Evolutionary conservation across 2,888 invertebrate species (phyloP).

Genomic region (Scrobipalpa atriplicella): DNA sequence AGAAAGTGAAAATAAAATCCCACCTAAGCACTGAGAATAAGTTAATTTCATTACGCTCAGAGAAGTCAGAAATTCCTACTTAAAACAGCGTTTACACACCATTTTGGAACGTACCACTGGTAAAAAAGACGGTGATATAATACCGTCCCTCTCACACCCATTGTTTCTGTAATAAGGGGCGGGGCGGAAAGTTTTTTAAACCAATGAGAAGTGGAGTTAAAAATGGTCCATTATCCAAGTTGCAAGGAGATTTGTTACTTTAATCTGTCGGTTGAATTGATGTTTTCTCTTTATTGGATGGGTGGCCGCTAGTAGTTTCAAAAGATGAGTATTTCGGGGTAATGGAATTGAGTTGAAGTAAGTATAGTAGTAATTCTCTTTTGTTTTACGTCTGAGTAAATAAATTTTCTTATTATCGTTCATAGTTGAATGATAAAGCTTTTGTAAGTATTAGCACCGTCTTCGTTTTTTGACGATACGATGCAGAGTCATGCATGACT

Average conservation of each 20-base stretch:
- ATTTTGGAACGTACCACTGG: constrained; percentile 40
- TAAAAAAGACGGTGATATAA: constrained; percentile 35
- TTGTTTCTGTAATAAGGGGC: constrained; percentile 60
- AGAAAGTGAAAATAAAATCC: constrained; percentile 13
- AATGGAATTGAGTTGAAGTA: constrained; percentile 1
- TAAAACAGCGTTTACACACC: constrained; percentile 54
- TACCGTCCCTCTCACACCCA: constrained; percentile 46
- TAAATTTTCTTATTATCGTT: too few relatives aligned
- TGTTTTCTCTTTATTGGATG: constrained; percentile 20
- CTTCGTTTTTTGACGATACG: too few relatives aligned
- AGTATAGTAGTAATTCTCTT: background rate
- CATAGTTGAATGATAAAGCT: too few relatives aligned
- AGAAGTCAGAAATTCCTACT: constrained; percentile 53
- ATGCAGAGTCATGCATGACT: too few relatives aligned
- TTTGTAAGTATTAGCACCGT: too few relatives aligned
- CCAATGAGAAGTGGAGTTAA: constrained; percentile 54
- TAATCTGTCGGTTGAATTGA: constrained; percentile 21
- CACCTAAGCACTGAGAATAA: constrained; percentile 37
- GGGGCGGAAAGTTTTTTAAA: constrained; percentile 55
- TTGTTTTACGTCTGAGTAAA: background rate
- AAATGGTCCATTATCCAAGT: constrained; percentile 38
- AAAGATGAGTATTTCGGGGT: constrained; percentile 2
- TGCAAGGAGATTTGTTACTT: constrained; percentile 37
- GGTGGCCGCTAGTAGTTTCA: constrained; percentile 19
- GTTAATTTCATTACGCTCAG: constrained; percentile 49